Percentiles rank a stretch among this genome's conserved stretches.
Conservation (phyloP, 2,888 invertebrate genomes). For the Peribatodes rhomboidaria region DNA sequence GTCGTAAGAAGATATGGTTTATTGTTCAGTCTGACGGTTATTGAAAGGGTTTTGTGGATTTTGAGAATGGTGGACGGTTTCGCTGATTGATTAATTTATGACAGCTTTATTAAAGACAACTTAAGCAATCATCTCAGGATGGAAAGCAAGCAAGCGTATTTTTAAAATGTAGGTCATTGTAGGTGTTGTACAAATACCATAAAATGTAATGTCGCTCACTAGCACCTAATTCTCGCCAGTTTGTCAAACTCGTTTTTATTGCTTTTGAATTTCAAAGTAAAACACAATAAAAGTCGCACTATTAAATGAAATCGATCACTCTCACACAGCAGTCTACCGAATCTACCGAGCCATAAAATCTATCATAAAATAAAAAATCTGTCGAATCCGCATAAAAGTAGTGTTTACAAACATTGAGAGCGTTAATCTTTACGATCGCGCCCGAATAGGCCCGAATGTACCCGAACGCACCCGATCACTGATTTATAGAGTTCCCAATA, state of each 20-base stretch:
- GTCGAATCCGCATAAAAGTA: slow-evolving; percentile 73
- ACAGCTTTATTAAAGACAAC: no score
- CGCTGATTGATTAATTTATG: not conserved
- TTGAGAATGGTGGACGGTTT: not conserved
- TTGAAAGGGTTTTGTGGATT: slow-evolving; percentile 20
- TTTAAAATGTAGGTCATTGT: not conserved
- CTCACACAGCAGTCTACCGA: slow-evolving; percentile 10
- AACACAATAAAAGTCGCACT: not conserved
- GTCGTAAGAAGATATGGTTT: slow-evolving; percentile 14
- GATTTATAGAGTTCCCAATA: slow-evolving; percentile 80
- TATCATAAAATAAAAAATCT: slow-evolving; percentile 64
- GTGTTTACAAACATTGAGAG: slow-evolving; percentile 79
- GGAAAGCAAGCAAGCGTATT: not conserved
- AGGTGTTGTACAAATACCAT: not conserved
- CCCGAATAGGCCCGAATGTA: slow-evolving; percentile 68
- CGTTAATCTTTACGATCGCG: slow-evolving; percentile 78
- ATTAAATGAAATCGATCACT: slow-evolving; percentile 23
- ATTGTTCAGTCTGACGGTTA: slow-evolving; percentile 15
- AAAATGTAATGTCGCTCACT: not conserved
- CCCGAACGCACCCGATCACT: slow-evolving; percentile 63
- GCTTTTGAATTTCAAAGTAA: not conserved
- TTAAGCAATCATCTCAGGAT: not conserved
- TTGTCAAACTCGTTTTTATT: not conserved
- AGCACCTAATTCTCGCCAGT: no score
- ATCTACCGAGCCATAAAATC: slow-evolving; percentile 60